phyloP scores from a whole-genome alignment of 2,113 vertebrate species.

The Leucopternis melanops region DNA sequence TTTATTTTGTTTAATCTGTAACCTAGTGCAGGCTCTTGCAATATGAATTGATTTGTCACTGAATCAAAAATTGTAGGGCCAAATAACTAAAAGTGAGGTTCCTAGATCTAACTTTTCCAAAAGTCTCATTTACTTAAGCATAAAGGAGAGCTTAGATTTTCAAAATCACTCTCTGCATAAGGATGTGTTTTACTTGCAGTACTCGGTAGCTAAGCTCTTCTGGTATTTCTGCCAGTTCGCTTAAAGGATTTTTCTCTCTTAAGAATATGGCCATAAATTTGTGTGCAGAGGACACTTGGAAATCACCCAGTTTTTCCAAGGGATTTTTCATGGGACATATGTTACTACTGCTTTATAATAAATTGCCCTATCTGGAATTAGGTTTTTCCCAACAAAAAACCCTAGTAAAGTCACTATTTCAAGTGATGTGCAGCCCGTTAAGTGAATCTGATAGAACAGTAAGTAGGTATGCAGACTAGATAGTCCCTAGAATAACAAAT shows the following conservation, averaged over 20 bases:
- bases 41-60: background rate
- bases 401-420: background rate
- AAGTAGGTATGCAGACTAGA: background rate
- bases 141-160: background rate
- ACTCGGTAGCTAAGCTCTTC: background rate
- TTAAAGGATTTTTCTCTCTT: background rate
- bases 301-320: constrained; percentile 14
- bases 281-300: background rate
- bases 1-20: background rate
- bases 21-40: background rate
- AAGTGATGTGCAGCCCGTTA: background rate
- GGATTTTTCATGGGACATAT: background rate
- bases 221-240: background rate
- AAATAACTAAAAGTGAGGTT: background rate
- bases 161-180: background rate
- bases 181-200: background rate
- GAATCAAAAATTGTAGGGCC: background rate
- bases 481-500: background rate
- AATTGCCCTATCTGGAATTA: background rate
- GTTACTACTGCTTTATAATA: background rate
- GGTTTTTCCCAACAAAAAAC: background rate
- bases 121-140: background rate
- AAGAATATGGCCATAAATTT: background rate
- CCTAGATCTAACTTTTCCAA: background rate
- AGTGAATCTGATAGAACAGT: background rate